These are phyloP conservation scores for Helicorthomorpha holstii DNA, from an alignment of 1,140 invertebrate species.

Conservation along the genomic window DNA sequence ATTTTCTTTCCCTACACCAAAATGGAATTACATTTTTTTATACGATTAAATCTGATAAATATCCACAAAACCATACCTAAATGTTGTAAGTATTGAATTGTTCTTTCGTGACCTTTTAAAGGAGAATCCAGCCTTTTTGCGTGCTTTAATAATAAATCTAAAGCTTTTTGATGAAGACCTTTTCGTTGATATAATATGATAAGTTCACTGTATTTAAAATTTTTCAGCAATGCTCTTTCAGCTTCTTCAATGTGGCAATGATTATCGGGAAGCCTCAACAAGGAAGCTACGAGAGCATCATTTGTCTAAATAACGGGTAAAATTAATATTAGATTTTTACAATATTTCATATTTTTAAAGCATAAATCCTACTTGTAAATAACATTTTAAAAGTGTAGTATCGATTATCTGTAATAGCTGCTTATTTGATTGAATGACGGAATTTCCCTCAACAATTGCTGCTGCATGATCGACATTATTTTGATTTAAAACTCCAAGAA, in stretches of 20 bases:
- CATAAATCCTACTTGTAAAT: conserved; percentile 50
- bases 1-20: conserved; percentile 48
- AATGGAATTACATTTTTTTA: conserved; percentile 7
- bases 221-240: conserved; percentile 66
- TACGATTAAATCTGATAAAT: not conserved
- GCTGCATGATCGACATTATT: conserved; percentile 9
- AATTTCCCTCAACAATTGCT: conserved; percentile 30
- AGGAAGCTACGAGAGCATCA: conserved; percentile 74
- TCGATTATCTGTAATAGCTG: conserved; percentile 84
- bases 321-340: conserved; percentile 50
- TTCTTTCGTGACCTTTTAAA: conserved; percentile 59
- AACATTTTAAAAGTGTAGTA: conserved; percentile 89
- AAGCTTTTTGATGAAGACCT: conserved; percentile 74
- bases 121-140: conserved; percentile 54
- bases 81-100: conserved; percentile 81
- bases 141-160: conserved; percentile 71
- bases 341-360: conserved; percentile 56
- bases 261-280: conserved; percentile 70
- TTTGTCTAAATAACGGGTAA: conserved; percentile 53
- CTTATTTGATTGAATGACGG: conserved; percentile 28
- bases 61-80: conserved; percentile 45
- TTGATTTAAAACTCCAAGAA: conserved; percentile 31
- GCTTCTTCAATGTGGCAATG: conserved; percentile 88
- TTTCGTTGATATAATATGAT: conserved; percentile 92
- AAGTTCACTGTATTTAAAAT: conserved; percentile 79